Percentiles rank a stretch among this genome's conserved stretches.
phyloP scores from a whole-genome alignment of 2,113 vertebrate species.

The Ctenodactylus gundi region DNA sequence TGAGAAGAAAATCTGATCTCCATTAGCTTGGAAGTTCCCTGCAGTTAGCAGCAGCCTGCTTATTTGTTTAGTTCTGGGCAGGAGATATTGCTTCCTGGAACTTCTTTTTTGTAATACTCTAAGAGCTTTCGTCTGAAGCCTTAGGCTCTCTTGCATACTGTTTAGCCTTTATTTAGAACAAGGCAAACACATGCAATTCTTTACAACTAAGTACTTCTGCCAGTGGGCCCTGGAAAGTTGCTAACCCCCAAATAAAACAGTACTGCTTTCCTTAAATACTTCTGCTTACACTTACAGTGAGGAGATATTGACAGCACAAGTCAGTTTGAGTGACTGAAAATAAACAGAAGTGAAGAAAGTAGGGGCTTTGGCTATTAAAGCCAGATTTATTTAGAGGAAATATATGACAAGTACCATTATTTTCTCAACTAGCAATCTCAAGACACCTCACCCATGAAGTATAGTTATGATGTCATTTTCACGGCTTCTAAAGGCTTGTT shows the following conservation, averaged over 20 bases:
- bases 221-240: slow-evolving; percentile 75
- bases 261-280: slow-evolving; percentile 77
- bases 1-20: slow-evolving; percentile 68
- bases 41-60: slow-evolving; percentile 18
- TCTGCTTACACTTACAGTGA: slow-evolving; percentile 75
- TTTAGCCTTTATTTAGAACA: slow-evolving; percentile 76
- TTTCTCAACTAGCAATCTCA: slow-evolving; percentile 73
- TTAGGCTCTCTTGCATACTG: slow-evolving; percentile 43
- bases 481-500: slow-evolving; percentile 44
- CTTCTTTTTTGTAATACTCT: slow-evolving; percentile 58
- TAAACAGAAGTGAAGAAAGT: slow-evolving; percentile 79
- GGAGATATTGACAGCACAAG: slow-evolving; percentile 73
- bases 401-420: slow-evolving; percentile 77
- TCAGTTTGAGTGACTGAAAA: slow-evolving; percentile 79
- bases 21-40: slow-evolving; percentile 54
- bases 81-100: slow-evolving; percentile 42
- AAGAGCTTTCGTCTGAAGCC: slow-evolving; percentile 57
- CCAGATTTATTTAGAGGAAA: slow-evolving; percentile 79
- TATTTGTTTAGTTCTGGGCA: slow-evolving; percentile 67
- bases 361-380: slow-evolving; percentile 72
- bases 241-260: slow-evolving; percentile 80
- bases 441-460: slow-evolving; percentile 71
- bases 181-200: slow-evolving; percentile 72
- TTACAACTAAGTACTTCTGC: slow-evolving; percentile 69
- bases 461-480: slow-evolving; percentile 66